A percentile compares a stretch with the other conserved stretches of the same genome.
These are phyloP conservation scores for Mesochorus sp. DNA, from an alignment of 2,888 invertebrate genomes.

Conservation along the genomic window DNA sequence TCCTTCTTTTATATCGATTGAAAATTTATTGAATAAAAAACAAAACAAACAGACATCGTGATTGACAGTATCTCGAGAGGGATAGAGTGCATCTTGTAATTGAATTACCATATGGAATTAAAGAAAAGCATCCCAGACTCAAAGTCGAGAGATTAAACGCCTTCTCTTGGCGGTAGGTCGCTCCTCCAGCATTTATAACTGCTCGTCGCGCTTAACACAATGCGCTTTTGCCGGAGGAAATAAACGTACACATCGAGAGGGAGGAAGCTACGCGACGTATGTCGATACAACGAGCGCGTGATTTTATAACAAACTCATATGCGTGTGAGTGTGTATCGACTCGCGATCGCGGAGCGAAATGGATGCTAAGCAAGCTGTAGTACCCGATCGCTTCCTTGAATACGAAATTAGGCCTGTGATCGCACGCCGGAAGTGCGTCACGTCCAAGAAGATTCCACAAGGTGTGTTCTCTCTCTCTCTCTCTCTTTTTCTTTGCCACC, in stretches of 20 bases:
- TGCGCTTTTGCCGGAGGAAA: neutral
- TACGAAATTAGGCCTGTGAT: constrained; percentile 73
- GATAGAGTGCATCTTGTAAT: no score
- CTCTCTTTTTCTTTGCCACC: neutral
- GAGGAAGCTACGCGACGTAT: constrained; percentile 4
- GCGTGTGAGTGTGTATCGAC: neutral
- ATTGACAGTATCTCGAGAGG: no score
- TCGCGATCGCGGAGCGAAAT: constrained; percentile 72
- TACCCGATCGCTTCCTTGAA: constrained; percentile 80
- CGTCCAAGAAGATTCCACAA: constrained; percentile 68
- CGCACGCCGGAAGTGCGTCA: constrained; percentile 80
- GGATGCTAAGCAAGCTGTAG: constrained; percentile 81
- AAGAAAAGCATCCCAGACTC: neutral
- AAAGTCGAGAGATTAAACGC: neutral
- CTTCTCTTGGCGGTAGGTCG: constrained; percentile 5
- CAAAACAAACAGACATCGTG: no score
- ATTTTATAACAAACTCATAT: constrained; percentile 33
- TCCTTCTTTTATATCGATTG: no score
- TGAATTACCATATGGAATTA: neutral
- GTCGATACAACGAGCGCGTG: constrained; percentile 31
- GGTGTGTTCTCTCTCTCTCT: constrained; percentile 60
- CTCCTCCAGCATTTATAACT: neutral
- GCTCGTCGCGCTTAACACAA: no score
- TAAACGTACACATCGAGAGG: neutral
- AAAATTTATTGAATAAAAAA: no score